Base-by-base conservation (phyloP, 2,797 vertebrate species). In the Acanthurus lineatus region DNA sequence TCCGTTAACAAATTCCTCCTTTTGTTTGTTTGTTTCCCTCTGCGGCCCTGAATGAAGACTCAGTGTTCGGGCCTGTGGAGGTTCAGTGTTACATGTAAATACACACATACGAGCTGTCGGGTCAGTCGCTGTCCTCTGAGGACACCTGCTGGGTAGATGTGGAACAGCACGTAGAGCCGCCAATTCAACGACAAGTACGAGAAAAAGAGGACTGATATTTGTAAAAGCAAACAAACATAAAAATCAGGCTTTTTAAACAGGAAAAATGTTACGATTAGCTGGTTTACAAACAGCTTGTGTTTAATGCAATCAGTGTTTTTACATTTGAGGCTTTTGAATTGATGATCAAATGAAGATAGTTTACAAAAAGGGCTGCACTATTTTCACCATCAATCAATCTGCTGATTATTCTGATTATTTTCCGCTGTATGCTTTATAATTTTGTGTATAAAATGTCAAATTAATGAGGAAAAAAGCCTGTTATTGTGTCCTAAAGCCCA, bases 91-190 rank as follows among this genome's bases (percentile, higher is more conserved):
- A 49, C 22, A 12, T 51, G 19, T 45, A 22, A 25, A 17, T 42
- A 19, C 9, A 19, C 14, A 14, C 49, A 2, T 0, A 15, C 16
- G n/a, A 25, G 44, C 6, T 14, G 9, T 10, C 28, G 8, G 51
- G 65, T 38, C 9, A 9, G 17, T 20, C 1, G 9, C 35, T 40
- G 74, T 61, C 45, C 72, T 83, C 40, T 68, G 80, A 52, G 19
- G 89, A 77, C 87, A 9, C 85, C 86, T 85, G 75, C 62, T 87
- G 88, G 81, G 3, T 17, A 2, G 28, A 70, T 4, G 0, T 42
- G 74, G 51, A 73, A 73, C 77, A 42, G 59, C 81, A 75, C 0
- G 32, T 11, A 64, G 20, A 35, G 48, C 10, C 45, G 2, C 4
- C 38, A 47, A 2, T 9, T 28, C 16, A 16, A 9, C 12, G 60